Evolutionary conservation across 1,140 invertebrate genomes (phyloP).

Genomic region (Temnothorax longispinosus): DNA sequence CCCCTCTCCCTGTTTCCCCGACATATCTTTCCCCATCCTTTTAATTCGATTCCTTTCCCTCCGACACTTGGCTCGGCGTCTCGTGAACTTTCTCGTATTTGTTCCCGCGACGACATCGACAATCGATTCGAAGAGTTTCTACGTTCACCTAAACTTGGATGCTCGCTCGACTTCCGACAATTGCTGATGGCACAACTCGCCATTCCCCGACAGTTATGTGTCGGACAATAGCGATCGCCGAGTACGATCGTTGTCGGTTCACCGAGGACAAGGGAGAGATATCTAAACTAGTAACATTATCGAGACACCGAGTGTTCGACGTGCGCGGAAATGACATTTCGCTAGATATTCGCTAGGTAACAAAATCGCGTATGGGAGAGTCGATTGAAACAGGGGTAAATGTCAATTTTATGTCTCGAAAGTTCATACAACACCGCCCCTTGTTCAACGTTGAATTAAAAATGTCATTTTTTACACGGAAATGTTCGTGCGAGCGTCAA

Average conservation of each 20-base stretch:
- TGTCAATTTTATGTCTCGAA: neutral
- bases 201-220: constrained; percentile 10
- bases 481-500: neutral
- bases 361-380: neutral
- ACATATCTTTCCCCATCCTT: constrained; percentile 13
- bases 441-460: neutral
- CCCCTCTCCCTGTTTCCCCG: neutral
- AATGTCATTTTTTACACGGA: neutral
- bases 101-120: constrained; percentile 53
- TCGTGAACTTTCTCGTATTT: constrained; percentile 51
- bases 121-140: constrained; percentile 6
- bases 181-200: constrained; percentile 28
- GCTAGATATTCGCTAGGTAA: neutral
- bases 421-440: neutral
- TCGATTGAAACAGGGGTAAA: neutral
- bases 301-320: constrained; percentile 51
- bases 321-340: constrained; percentile 48
- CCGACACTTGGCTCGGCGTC: constrained; percentile 28
- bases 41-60: constrained; percentile 68
- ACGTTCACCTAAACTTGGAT: constrained; percentile 43
- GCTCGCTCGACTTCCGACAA: constrained; percentile 36
- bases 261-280: constrained; percentile 38
- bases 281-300: constrained; percentile 48
- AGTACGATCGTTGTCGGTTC: constrained; percentile 53
- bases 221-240: constrained; percentile 60